phyloP scores from a whole-genome alignment of 2,797 vertebrate species.

The Nothura maculosa region DNA sequence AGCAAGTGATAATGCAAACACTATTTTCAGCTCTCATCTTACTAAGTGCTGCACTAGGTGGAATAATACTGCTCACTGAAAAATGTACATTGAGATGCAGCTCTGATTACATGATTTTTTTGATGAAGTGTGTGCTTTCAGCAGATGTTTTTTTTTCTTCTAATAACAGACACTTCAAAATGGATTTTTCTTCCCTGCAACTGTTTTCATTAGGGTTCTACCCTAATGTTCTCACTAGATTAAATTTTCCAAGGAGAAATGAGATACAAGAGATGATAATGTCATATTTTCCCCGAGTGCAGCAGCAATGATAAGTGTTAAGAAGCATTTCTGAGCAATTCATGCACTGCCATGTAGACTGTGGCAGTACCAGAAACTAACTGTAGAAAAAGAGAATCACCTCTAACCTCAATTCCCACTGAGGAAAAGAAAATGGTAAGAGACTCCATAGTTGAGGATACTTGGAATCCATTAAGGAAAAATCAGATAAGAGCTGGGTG shows the following conservation, averaged over 20 bases:
- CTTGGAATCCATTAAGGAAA: background rate
- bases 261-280: background rate
- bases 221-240: background rate
- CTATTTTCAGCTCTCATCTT: background rate
- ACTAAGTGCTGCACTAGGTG: background rate
- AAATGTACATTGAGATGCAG: fast-evolving
- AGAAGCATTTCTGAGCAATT: background rate
- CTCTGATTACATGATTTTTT: background rate
- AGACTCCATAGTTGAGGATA: background rate
- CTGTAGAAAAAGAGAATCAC: background rate
- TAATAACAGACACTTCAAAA: background rate
- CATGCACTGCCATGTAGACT: background rate
- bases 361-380: background rate
- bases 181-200: background rate
- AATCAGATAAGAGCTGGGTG: background rate
- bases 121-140: background rate
- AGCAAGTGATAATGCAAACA: background rate
- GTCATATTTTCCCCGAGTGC: background rate
- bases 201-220: background rate
- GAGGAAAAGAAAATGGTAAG: background rate
- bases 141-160: background rate
- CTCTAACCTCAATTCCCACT: background rate
- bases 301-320: background rate
- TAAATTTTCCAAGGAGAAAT: background rate
- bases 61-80: background rate